phyloP scores from a whole-genome alignment of 2,888 invertebrate genomes.

The Papilio demoleus region DNA sequence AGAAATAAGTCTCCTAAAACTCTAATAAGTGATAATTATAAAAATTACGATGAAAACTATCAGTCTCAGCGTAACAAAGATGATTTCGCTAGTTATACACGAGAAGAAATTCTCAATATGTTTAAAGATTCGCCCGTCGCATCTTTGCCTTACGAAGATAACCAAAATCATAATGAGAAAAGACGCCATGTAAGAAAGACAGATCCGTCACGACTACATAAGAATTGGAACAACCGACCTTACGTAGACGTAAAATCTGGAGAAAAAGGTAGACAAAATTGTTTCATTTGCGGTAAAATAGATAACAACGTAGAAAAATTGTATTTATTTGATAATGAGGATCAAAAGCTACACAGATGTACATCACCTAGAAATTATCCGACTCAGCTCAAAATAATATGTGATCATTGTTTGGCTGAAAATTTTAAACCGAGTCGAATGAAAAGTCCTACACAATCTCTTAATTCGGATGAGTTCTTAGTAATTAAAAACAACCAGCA shows the following conservation, averaged over 20 bases:
- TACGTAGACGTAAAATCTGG: slow-evolving; percentile 62
- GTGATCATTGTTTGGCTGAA: slow-evolving; percentile 46
- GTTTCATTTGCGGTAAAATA: slow-evolving; percentile 72
- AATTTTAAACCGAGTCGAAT: slow-evolving; percentile 68
- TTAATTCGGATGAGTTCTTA: slow-evolving; percentile 71
- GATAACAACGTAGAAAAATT: slow-evolving; percentile 65
- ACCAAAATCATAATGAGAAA: slow-evolving; percentile 58
- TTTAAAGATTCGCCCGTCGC: slow-evolving; percentile 77
- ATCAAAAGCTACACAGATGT: slow-evolving; percentile 70
- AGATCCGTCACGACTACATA: slow-evolving; percentile 70
- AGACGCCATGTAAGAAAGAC: slow-evolving; percentile 72
- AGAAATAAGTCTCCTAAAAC: slow-evolving; percentile 68
- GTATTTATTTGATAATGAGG: slow-evolving; percentile 76
- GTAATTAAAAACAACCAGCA: slow-evolving; percentile 78
- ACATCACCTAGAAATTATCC: slow-evolving; percentile 57
- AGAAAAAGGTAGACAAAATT: slow-evolving; percentile 64
- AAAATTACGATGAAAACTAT: slow-evolving; percentile 53
- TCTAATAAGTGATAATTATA: slow-evolving; percentile 58
- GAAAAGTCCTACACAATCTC: slow-evolving; percentile 68
- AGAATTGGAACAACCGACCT: slow-evolving; percentile 57
- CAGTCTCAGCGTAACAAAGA: slow-evolving; percentile 54
- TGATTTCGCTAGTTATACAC: slow-evolving; percentile 59
- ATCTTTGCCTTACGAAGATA: slow-evolving; percentile 64
- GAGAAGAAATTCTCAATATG: slow-evolving; percentile 76
- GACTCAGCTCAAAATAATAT: slow-evolving; percentile 38